A percentile compares a stretch with the other conserved stretches of the same genome.
phyloP scores from a whole-genome alignment of 1,140 invertebrate genomes.

The Ceratina calcarata region DNA sequence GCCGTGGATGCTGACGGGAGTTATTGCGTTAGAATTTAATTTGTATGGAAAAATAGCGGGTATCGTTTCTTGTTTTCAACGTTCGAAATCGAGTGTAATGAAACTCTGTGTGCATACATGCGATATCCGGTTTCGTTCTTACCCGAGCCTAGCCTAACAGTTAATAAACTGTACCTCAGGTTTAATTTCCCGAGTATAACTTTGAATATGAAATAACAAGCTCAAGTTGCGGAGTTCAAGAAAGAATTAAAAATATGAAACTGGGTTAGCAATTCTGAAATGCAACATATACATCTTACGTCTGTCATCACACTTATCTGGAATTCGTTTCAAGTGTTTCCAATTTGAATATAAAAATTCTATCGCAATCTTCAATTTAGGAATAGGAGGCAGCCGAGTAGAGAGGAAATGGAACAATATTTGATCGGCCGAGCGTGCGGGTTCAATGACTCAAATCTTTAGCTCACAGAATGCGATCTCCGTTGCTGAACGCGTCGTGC shows the following conservation, averaged over 20 bases:
- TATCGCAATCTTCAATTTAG: conserved; percentile 4
- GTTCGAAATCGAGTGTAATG: background rate
- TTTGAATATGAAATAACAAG: too few species aligned
- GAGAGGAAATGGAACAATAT: background rate
- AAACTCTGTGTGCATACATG: background rate
- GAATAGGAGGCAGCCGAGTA: background rate
- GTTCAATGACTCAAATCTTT: background rate
- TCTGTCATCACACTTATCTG: too few species aligned
- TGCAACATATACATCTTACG: too few species aligned
- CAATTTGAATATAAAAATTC: too few species aligned
- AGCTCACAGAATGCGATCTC: background rate
- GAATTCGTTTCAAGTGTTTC: too few species aligned
- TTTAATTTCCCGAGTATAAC: too few species aligned
- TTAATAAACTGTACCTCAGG: too few species aligned
- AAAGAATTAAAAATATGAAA: too few species aligned
- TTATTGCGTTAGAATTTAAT: background rate
- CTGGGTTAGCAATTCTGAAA: too few species aligned
- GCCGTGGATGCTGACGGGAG: background rate
- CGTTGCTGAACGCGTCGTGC: background rate
- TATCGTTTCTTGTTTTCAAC: background rate
- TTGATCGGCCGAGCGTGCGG: background rate
- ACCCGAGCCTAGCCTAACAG: too few species aligned
- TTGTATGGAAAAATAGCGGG: background rate
- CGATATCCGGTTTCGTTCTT: too few species aligned
- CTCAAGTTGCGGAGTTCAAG: too few species aligned